Conservation (phyloP, 2,888 invertebrate genomes). For the Lithodes maja region DNA sequence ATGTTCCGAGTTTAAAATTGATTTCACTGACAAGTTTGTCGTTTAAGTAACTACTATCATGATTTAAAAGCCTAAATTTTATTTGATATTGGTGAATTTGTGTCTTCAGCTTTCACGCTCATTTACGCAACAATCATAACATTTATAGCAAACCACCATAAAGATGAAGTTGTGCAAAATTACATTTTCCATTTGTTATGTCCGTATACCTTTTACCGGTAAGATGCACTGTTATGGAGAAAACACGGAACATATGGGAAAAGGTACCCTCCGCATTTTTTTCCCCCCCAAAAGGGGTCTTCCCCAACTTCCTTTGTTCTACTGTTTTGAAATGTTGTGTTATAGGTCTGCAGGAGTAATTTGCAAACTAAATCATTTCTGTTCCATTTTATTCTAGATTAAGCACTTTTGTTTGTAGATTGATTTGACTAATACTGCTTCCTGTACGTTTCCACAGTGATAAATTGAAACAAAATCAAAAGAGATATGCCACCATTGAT, state of each 20-base stretch:
- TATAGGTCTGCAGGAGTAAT: too few relatives aligned
- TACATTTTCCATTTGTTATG: not conserved
- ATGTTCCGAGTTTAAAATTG: too few relatives aligned
- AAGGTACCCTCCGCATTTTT: not conserved
- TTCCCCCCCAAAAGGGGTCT: slow-evolving; percentile 2
- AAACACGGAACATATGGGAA: slow-evolving; percentile 17
- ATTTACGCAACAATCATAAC: slow-evolving; percentile 10
- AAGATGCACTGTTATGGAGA: slow-evolving; percentile 24
- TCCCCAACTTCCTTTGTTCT: not conserved
- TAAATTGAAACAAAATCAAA: too few relatives aligned
- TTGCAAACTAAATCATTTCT: too few relatives aligned
- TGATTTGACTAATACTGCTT: too few relatives aligned
- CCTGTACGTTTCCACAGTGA: too few relatives aligned
- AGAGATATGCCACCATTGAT: too few relatives aligned
- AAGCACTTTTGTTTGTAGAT: too few relatives aligned
- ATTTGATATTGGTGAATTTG: slow-evolving; percentile 1
- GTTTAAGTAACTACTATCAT: slow-evolving; percentile 11
- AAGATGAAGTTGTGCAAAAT: slow-evolving; percentile 27
- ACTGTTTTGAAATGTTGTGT: too few relatives aligned
- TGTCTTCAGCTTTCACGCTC: slow-evolving; percentile 4
- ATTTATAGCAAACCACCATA: not conserved
- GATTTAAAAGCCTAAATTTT: not conserved
- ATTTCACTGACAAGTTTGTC: slow-evolving; percentile 7
- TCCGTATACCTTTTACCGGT: slow-evolving; percentile 25
- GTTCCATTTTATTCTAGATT: too few relatives aligned